A percentile compares a stretch with the other conserved stretches of the same genome.
phyloP scores from a whole-genome alignment of 2,113 vertebrate genomes.

The Nettapus auritus region DNA sequence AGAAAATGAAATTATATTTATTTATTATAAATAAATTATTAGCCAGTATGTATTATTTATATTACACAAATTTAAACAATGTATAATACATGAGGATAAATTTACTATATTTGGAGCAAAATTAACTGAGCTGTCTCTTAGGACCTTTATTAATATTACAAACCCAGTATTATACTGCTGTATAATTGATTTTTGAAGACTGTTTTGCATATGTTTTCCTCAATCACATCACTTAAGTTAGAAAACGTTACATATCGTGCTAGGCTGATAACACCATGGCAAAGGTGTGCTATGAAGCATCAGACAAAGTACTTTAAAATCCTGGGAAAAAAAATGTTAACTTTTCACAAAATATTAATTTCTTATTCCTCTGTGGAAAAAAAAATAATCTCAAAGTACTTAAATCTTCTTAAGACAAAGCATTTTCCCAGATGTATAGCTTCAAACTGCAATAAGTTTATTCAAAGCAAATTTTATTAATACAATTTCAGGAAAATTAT shows the following conservation, averaged over 20 bases:
- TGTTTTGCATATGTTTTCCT: slow-evolving; percentile 67
- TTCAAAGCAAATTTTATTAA: background rate
- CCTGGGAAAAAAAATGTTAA: background rate
- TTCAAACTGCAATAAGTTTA: background rate
- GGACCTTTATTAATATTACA: slow-evolving; percentile 78
- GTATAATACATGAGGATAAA: slow-evolving; percentile 78
- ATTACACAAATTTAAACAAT: slow-evolving; percentile 77
- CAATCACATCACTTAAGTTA: slow-evolving; percentile 51
- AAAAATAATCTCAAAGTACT: background rate
- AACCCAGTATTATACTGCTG: slow-evolving; percentile 67
- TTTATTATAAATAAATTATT: slow-evolving; percentile 78
- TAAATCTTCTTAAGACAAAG: background rate
- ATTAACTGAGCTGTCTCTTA: slow-evolving; percentile 74
- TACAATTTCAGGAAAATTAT: background rate
- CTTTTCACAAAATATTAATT: background rate
- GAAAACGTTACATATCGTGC: slow-evolving; percentile 6
- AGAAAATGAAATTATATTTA: slow-evolving; percentile 67
- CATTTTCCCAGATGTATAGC: background rate
- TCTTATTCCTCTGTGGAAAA: background rate
- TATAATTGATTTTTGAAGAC: slow-evolving; percentile 77
- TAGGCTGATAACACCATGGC: background rate
- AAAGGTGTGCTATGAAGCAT: background rate
- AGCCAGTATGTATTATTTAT: slow-evolving; percentile 77
- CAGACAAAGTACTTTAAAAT: background rate
- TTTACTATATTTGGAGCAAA: slow-evolving; percentile 78